Evolutionary conservation across 2,113 vertebrate species (phyloP).

Genomic region (Hemichromis elongatus): DNA sequence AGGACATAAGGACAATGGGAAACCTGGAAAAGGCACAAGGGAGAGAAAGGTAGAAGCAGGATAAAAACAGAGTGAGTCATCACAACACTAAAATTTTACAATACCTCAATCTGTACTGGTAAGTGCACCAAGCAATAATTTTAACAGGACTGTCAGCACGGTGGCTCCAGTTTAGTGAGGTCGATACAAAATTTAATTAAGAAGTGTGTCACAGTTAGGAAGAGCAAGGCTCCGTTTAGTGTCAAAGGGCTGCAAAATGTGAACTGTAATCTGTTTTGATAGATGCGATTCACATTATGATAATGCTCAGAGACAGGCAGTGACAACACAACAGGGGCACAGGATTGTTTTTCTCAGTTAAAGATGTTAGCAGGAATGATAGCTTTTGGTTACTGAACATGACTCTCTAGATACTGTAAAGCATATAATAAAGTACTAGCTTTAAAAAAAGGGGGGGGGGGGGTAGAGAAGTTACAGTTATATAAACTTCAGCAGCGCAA

Average conservation of each 20-base stretch:
- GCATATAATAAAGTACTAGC: neutral
- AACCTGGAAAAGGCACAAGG: neutral
- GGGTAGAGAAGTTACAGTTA: neutral
- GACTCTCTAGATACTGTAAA: neutral
- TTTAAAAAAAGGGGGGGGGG: neutral
- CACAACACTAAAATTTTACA: slow-evolving; percentile 33
- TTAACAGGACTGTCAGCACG: slow-evolving; percentile 42
- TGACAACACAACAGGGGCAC: neutral
- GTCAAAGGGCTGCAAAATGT: slow-evolving; percentile 27
- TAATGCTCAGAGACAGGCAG: neutral
- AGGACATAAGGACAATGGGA: neutral
- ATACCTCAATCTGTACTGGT: slow-evolving; percentile 21
- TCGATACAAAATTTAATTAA: slow-evolving; percentile 63
- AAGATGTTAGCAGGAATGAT: neutral
- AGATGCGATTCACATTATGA: slow-evolving; percentile 11
- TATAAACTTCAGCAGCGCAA: neutral
- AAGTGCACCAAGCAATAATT: slow-evolving; percentile 20
- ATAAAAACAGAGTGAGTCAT: slow-evolving; percentile 19
- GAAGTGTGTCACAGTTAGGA: slow-evolving; percentile 35
- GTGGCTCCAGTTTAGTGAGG: slow-evolving; percentile 37
- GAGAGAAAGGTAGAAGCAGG: neutral
- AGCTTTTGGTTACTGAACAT: neutral
- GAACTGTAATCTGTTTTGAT: slow-evolving; percentile 26
- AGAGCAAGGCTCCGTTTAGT: slow-evolving; percentile 23
- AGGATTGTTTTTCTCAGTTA: neutral